A percentile compares a stretch with the other conserved stretches of the same genome.
Conservation (phyloP, 2,113 vertebrate genomes). For the Anguilla rostrata region DNA sequence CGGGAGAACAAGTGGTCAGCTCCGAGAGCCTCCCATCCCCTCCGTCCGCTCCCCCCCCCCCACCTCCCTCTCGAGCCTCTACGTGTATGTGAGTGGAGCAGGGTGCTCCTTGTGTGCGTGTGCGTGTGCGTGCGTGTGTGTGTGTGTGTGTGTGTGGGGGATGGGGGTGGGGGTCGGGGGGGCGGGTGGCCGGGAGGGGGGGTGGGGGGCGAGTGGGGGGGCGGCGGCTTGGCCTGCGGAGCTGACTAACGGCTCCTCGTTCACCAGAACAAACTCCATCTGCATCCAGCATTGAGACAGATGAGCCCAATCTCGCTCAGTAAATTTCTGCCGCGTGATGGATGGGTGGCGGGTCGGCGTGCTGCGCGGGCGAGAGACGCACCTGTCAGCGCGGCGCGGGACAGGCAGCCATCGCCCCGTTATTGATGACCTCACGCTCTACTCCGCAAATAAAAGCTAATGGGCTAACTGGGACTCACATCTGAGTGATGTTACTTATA, state of each 20-base stretch:
- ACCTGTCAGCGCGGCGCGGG: slow-evolving; percentile 82
- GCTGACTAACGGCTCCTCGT: slow-evolving; percentile 96
- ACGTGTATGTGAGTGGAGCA: neutral
- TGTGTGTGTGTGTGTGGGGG: too few relatives aligned
- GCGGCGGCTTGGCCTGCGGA: slow-evolving; percentile 73
- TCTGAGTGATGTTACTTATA: slow-evolving; percentile 95
- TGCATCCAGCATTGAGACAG: slow-evolving; percentile 99
- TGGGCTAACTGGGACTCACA: slow-evolving; percentile 92
- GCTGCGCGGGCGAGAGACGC: slow-evolving; percentile 83
- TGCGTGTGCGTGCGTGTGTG: neutral
- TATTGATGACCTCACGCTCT: slow-evolving; percentile 92
- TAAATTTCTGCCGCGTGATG: slow-evolving; percentile 99
- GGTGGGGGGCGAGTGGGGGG: slow-evolving; percentile 36
- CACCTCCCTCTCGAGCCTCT: neutral
- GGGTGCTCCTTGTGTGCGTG: slow-evolving; percentile 17
- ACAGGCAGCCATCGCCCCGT: slow-evolving; percentile 84
- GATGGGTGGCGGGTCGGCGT: slow-evolving; percentile 87
- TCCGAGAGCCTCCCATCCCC: neutral
- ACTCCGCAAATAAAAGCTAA: slow-evolving; percentile 96
- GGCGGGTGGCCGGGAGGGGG: too few relatives aligned
- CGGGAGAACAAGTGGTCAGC: slow-evolving; percentile 15
- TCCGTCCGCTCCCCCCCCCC: neutral
- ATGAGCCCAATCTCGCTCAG: slow-evolving; percentile 99
- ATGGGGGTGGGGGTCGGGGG: too few relatives aligned
- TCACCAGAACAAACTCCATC: slow-evolving; percentile 97